Conservation (phyloP, 2,797 vertebrate genomes). For the Distichodus sexfasciatus region DNA sequence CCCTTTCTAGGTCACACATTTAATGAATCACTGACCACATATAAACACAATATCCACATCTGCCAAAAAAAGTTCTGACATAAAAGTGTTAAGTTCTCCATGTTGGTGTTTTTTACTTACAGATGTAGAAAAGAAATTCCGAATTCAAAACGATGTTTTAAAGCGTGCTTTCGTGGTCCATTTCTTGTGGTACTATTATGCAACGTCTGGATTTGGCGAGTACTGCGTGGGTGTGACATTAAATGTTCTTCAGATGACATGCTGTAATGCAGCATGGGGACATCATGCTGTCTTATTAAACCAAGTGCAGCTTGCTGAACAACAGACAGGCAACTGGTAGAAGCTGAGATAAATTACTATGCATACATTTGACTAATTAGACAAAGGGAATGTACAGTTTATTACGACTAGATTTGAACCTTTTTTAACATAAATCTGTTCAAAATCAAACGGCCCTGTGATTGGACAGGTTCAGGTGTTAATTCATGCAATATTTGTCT, state of each 20-base stretch:
- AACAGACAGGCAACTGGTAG: not conserved
- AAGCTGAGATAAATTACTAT: not conserved
- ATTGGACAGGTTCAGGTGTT: no score
- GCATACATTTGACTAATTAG: no score
- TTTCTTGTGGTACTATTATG: not conserved
- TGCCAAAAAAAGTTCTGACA: no score
- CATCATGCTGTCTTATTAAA: not conserved
- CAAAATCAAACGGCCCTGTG: no score
- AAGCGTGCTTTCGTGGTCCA: not conserved
- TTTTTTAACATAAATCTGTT: no score
- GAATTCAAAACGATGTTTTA: no score
- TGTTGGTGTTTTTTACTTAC: not conserved
- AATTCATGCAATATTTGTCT: no score
- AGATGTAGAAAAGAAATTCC: no score
- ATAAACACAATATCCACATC: no score
- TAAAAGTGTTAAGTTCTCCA: no score
- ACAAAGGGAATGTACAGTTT: no score
- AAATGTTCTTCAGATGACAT: conserved; percentile 3
- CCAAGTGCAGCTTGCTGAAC: not conserved
- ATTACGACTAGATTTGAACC: no score
- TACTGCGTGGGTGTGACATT: conserved; percentile 4
- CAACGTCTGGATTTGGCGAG: not conserved
- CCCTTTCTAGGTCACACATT: not conserved
- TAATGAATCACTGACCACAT: not conserved
- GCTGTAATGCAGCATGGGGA: conserved; percentile 19